A percentile compares a stretch with the other conserved stretches of the same genome.
Conservation (phyloP, 2,113 vertebrate species). For the Prietella phreatophila region DNA sequence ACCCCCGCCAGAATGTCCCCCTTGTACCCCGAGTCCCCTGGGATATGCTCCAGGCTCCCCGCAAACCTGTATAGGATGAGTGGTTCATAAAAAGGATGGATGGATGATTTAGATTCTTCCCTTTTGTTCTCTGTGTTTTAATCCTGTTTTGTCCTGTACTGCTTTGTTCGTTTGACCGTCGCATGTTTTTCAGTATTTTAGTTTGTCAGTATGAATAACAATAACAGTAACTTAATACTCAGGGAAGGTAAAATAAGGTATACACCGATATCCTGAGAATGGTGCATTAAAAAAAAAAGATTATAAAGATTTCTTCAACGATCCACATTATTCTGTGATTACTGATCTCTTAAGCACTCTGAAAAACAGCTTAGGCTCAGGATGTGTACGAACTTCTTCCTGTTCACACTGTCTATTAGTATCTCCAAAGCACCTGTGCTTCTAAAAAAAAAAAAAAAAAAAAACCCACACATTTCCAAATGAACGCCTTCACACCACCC, state of each 20-base stretch:
- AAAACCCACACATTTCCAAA: conserved; percentile 8
- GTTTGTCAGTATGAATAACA: neutral
- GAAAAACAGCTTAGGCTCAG: neutral
- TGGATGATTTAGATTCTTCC: neutral
- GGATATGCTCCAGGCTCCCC: too few relatives aligned
- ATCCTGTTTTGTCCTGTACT: neutral
- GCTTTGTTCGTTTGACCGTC: neutral
- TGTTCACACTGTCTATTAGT: conserved; percentile 1
- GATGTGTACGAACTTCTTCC: neutral
- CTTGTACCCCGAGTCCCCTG: too few relatives aligned
- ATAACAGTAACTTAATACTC: neutral
- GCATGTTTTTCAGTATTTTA: neutral
- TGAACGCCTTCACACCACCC: neutral
- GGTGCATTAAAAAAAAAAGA: neutral
- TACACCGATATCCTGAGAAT: neutral
- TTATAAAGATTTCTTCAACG: conserved; percentile 13
- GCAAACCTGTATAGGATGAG: too few relatives aligned
- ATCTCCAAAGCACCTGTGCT: conserved; percentile 13
- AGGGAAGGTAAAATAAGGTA: neutral
- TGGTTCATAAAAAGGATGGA: too few relatives aligned
- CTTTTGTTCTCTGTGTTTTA: neutral
- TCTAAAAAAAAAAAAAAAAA: neutral
- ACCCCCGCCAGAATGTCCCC: too few relatives aligned
- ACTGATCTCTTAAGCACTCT: neutral
- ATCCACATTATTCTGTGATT: conserved; percentile 2